Evolutionary conservation across 1,140 invertebrate genomes (phyloP), one percentile per base, ranked within the genome.

Genomic region (Gyrodactylus bullatarudis): DNA sequence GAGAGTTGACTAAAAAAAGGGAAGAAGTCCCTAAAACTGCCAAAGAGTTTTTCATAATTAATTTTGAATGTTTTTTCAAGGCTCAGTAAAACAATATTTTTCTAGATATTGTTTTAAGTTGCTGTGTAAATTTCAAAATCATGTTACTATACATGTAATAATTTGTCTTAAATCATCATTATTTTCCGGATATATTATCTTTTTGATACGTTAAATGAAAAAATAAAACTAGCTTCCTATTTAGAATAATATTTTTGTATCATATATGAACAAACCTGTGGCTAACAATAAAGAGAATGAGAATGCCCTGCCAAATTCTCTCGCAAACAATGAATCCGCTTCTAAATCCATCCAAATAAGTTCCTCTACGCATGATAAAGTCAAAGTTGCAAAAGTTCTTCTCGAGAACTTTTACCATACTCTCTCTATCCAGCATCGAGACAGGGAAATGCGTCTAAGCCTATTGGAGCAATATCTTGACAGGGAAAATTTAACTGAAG

Each of bases 401-500:
- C 83, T 99, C 78, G 94, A 99, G 83, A 97, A 96, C 82, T 99
- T 96, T 83, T 99, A 98, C 82, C 91, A 87, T 79, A 97, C 98
- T 84, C 86, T 97, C 78, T 89, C 96, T 79, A 86, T 89, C 77
- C 93, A 97, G 80, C 91, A 95, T 82, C 86, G 91, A 77, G 95
- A 99, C 82, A 85, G 70, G 1, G 23, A 71, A n/a, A 71, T 25
- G 26, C 21, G 70, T 79, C 85, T 91, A 78, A 88, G 89, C 26
- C 89, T 90, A 79, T 81, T 95, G 75, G 91, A 95, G 83, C 89
- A 93, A 82, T 87, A 89, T 68, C 84, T 96, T 79, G 90, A 89
- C 81, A 89, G 93, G 81, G 90, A 94, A 77, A 88, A 87, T 26
- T 76, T 83, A 23, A 78, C 77, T 70, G 81, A 82, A 76, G 81